phyloP scores from a whole-genome alignment of 2,888 invertebrate species.

The Crematogaster levior region DNA sequence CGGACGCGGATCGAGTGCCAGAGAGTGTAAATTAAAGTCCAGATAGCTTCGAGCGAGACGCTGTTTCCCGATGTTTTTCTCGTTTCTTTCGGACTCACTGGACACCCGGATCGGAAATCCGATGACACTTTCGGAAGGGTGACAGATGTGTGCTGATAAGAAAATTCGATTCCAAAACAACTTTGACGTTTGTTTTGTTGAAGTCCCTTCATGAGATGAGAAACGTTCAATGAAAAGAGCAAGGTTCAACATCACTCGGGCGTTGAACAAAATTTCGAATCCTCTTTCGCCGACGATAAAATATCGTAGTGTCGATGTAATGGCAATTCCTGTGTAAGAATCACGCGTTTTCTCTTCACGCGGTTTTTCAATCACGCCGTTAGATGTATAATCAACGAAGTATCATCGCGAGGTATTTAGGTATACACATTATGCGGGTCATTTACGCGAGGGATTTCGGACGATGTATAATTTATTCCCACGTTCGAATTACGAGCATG shows the following conservation, averaged over 20 bases:
- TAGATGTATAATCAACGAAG: conserved; percentile 17
- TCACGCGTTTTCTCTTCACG: not conserved
- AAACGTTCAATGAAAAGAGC: not conserved
- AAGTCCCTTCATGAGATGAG: not conserved
- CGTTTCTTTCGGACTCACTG: conserved; percentile 2
- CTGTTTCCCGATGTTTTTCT: not conserved
- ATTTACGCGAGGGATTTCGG: conserved; percentile 11
- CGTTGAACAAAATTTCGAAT: not conserved
- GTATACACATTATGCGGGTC: conserved; percentile 4
- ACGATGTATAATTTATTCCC: conserved; percentile 38
- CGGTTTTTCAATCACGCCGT: conserved; percentile 1
- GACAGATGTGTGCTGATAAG: conserved; percentile 30
- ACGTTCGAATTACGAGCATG: conserved; percentile 12
- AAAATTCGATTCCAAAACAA: conserved; percentile 28
- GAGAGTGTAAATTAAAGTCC: conserved; percentile 41
- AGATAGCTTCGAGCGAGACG: not conserved
- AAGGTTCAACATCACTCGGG: not conserved
- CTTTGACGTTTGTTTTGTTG: conserved; percentile 22
- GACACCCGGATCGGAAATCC: not conserved
- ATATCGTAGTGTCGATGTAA: not conserved
- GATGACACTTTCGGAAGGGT: conserved; percentile 23
- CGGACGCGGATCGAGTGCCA: conserved; percentile 23
- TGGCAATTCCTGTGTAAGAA: not conserved
- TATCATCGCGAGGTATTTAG: conserved; percentile 16
- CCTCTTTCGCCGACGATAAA: not conserved